Evolutionary conservation across 2,888 invertebrate genomes (phyloP).

Genomic region (Leucophora obtusa): DNA sequence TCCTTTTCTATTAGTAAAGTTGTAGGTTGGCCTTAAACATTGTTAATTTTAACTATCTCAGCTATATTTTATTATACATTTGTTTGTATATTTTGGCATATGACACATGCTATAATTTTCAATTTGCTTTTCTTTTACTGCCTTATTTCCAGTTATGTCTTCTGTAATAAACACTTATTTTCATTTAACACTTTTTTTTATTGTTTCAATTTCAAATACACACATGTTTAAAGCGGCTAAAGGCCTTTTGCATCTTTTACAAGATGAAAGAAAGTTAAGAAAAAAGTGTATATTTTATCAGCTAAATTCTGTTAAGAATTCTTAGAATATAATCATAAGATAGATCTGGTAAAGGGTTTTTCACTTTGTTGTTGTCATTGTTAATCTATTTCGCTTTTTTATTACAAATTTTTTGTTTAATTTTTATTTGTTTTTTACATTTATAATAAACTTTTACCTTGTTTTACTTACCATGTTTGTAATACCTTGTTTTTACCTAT

Average conservation of each 20-base stretch:
- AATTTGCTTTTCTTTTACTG: slow-evolving; percentile 9
- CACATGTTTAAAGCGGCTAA: slow-evolving; percentile 44
- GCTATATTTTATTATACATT: neutral
- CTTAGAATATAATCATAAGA: slow-evolving; percentile 48
- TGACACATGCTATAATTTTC: slow-evolving; percentile 23
- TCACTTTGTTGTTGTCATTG: slow-evolving; percentile 27
- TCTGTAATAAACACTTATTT: slow-evolving; percentile 40
- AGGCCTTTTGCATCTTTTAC: slow-evolving; percentile 42
- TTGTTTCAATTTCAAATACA: slow-evolving; percentile 23
- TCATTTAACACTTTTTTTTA: slow-evolving; percentile 48
- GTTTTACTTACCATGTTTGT: slow-evolving; percentile 18
- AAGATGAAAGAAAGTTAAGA: slow-evolving; percentile 5
- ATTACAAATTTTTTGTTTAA: slow-evolving; percentile 9
- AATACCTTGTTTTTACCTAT: slow-evolving; percentile 12
- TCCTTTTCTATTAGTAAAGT: no score
- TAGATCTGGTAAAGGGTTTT: slow-evolving; percentile 41
- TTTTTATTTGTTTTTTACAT: slow-evolving; percentile 25
- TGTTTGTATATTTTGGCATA: neutral
- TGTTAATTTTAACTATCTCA: slow-evolving; percentile 1
- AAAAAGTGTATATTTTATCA: slow-evolving; percentile 32
- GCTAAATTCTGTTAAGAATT: slow-evolving; percentile 33
- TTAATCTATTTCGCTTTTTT: slow-evolving; percentile 39
- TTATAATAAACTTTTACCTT: slow-evolving; percentile 44
- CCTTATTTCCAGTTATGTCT: neutral
- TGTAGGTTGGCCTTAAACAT: neutral